phyloP scores from a whole-genome alignment of 2,113 vertebrate genomes.

The Odontesthes bonariensis region DNA sequence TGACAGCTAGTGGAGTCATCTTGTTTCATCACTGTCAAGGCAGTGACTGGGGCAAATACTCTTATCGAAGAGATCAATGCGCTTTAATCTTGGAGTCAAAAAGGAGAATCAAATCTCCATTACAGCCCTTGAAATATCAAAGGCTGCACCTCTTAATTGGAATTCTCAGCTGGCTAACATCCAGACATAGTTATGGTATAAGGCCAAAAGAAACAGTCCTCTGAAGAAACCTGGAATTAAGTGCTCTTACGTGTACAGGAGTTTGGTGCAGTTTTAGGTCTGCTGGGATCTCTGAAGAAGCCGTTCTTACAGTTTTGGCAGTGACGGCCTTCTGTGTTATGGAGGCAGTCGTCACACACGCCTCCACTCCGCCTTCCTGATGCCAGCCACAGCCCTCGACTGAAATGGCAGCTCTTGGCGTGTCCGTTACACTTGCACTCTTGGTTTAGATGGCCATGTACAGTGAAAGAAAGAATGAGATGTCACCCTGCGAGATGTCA shows the following conservation, averaged over 20 bases:
- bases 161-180: slow-evolving; percentile 34
- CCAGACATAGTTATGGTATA: slow-evolving; percentile 22
- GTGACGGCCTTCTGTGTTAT: slow-evolving; percentile 92
- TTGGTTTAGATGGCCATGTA: slow-evolving; percentile 57
- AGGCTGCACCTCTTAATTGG: slow-evolving; percentile 38
- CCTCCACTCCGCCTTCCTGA: slow-evolving; percentile 89
- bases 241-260: slow-evolving; percentile 90
- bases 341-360: slow-evolving; percentile 87
- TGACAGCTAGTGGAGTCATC: slow-evolving; percentile 15
- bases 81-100: slow-evolving; percentile 36
- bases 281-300: slow-evolving; percentile 89
- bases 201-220: background rate
- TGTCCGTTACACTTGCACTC: slow-evolving; percentile 95
- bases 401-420: slow-evolving; percentile 90
- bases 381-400: slow-evolving; percentile 85
- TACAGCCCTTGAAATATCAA: slow-evolving; percentile 37
- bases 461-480: background rate
- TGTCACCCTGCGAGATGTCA: background rate
- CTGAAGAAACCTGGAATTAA: background rate
- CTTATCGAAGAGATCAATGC: slow-evolving; percentile 40
- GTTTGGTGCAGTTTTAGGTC: slow-evolving; percentile 85
- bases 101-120: slow-evolving; percentile 30
- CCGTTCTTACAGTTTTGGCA: slow-evolving; percentile 91
- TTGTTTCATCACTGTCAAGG: slow-evolving; percentile 27
- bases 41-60: slow-evolving; percentile 12